These are phyloP conservation scores for Pomatorhinus ruficollis DNA, from an alignment of 2,113 vertebrate genomes.

Conservation along the genomic window DNA sequence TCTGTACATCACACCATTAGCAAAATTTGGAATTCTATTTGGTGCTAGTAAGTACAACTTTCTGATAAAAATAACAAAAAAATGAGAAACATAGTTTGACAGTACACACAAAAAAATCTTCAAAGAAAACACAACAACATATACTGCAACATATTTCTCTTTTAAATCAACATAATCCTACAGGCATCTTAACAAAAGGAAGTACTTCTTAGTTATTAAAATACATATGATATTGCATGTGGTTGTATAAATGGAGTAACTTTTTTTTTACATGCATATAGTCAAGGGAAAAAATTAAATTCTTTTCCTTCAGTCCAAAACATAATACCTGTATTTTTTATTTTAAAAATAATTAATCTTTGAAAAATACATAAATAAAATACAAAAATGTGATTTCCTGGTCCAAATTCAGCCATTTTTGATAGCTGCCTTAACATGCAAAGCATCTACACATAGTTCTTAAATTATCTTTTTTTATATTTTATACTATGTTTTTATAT, in stretches of 20 bases:
- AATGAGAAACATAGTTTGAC: background rate
- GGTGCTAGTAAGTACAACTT: background rate
- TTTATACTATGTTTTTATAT: background rate
- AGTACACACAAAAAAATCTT: background rate
- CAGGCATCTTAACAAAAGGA: background rate
- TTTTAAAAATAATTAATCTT: background rate
- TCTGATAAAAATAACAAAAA: background rate
- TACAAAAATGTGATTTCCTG: background rate
- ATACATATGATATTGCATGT: background rate
- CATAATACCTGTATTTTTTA: too few relatives aligned
- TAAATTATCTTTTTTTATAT: background rate
- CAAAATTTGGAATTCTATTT: background rate
- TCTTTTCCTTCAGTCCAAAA: background rate
- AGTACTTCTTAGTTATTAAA: background rate
- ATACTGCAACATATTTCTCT: background rate
- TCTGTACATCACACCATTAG: background rate
- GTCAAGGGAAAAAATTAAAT: background rate
- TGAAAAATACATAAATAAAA: background rate
- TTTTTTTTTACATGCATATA: background rate
- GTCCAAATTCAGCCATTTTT: background rate
- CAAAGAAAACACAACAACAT: background rate
- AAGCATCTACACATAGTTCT: background rate
- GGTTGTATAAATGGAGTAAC: background rate
- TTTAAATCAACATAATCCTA: background rate
- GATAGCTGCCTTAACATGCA: background rate